These are phyloP conservation scores for Galaxea fascicularis DNA, from an alignment of 92 coral and sea anemone genomes.

Conservation along the genomic window DNA sequence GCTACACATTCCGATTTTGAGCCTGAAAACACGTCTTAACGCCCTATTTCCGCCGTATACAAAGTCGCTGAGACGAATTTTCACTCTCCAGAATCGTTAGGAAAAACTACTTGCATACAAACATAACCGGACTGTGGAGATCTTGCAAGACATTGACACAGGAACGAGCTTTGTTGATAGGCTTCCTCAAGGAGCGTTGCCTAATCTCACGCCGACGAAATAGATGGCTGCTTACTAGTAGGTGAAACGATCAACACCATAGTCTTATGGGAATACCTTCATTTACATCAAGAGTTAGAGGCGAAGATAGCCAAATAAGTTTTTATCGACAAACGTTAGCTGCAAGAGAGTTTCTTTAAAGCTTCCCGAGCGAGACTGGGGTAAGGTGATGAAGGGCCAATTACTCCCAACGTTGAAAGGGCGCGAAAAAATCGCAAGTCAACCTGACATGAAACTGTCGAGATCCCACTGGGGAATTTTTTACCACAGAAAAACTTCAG, in stretches of 20 bases:
- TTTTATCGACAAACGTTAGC: neutral
- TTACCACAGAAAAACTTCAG: too few relatives aligned
- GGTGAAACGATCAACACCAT: neutral
- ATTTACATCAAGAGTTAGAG: neutral
- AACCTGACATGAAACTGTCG: too few relatives aligned
- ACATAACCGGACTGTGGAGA: neutral
- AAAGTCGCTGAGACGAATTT: neutral
- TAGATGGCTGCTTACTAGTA: slow-evolving; percentile 29
- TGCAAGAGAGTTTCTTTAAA: neutral
- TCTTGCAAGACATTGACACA: slow-evolving; percentile 8
- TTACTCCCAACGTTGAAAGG: neutral
- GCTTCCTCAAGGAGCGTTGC: slow-evolving; percentile 8
- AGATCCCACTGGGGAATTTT: too few relatives aligned
- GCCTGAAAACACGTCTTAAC: neutral
- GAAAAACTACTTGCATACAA: slow-evolving; percentile 20
- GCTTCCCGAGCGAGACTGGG: neutral
- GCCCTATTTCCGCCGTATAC: neutral
- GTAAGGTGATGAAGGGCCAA: neutral
- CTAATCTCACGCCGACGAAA: slow-evolving; percentile 11
- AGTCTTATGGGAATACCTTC: neutral
- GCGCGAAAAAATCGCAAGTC: neutral
- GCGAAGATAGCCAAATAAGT: neutral
- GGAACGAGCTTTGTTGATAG: slow-evolving; percentile 17
- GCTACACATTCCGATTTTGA: slow-evolving; percentile 25
- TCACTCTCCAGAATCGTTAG: neutral